Evolutionary conservation across 2,113 vertebrate species (phyloP).

Genomic region (Planiliza haematocheilus): DNA sequence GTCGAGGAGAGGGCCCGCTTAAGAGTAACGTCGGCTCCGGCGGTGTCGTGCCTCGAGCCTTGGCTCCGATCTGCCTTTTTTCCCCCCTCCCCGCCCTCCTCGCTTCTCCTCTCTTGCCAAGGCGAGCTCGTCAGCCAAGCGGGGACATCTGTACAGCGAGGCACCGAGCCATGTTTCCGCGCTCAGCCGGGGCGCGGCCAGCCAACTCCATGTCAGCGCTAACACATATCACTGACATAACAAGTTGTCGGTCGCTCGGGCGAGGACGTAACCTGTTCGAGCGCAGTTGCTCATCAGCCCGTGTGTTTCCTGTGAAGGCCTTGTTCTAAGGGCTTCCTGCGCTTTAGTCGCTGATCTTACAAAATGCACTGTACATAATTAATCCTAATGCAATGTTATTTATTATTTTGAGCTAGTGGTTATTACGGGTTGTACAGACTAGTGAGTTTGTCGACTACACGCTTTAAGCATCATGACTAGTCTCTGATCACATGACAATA

Average conservation of each 20-base stretch:
- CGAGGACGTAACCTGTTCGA: neutral
- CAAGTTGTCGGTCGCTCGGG: neutral
- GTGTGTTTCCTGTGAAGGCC: neutral
- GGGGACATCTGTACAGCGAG: slow-evolving; percentile 45
- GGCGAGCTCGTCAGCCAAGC: slow-evolving; percentile 32
- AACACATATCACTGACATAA: slow-evolving; percentile 15
- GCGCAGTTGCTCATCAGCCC: neutral
- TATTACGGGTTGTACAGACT: too few relatives aligned
- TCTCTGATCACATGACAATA: too few relatives aligned
- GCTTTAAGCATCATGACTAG: too few relatives aligned
- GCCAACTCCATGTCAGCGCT: slow-evolving; percentile 17
- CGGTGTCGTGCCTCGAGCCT: slow-evolving; percentile 12
- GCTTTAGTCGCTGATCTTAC: too few relatives aligned
- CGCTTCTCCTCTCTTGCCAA: slow-evolving; percentile 34
- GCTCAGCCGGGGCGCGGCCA: neutral
- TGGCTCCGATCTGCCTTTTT: slow-evolving; percentile 18
- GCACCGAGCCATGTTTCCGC: slow-evolving; percentile 24
- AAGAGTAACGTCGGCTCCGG: slow-evolving; percentile 5
- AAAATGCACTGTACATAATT: too few relatives aligned
- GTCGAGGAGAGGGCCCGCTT: neutral
- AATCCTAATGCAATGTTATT: too few relatives aligned
- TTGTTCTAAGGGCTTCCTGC: too few relatives aligned
- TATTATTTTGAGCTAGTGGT: too few relatives aligned
- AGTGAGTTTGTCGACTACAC: too few relatives aligned
- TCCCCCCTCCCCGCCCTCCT: too few relatives aligned